Base-by-base conservation (phyloP, 2,888 invertebrate species). In the Yponomeuta evonymella region DNA sequence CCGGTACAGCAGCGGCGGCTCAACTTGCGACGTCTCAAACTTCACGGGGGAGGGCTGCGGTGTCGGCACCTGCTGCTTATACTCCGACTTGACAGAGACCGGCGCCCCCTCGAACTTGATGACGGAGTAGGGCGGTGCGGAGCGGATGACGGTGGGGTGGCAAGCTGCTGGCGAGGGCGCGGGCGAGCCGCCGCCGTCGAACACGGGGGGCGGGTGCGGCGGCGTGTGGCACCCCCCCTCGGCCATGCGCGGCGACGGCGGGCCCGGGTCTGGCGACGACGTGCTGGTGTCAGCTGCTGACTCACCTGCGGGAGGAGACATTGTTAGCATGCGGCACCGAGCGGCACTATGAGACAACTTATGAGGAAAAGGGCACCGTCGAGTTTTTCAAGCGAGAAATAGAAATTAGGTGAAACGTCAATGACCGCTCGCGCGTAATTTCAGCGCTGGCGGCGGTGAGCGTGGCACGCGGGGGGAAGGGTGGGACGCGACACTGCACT, bases 281-380 rank as follows among this genome's bases (percentile, higher is more conserved):
- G 97, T 97, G 89, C 96, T 97, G 87, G 97, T 97, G 93, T 97
- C 97, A 88, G 97, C 97, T 93, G 97, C 96, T 88, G 97, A 97
- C 94, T 97, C 97, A 93, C 96, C 96, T 96, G 94, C 80, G 82
- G 78, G 79, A 80, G 85, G 85, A 90, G 84, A 76, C 73, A 74
- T 72, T 58, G 66, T 70, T 66, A 67, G 67, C 67, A 62, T 70
- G 70, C 66, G 58, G 58, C 12, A 15, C 43, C 69, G 9, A 10
- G 30, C 15, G 62, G 51, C 15, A 58, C 51, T 58, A 58, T 58
- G 51, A 43, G 58, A 15, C 29, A 29, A 23, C 77, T 76, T 75
- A 73, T 78, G 80, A 85, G 81, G 85, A 86, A 86, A 88, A 83
- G 84, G 85, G 85, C 85, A 84, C 83, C 83, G 83, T 80, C 79